Percentiles rank a stretch among this genome's conserved stretches.
Conservation (phyloP, 2,113 vertebrate genomes). For the Thalassarche chlororhynchos region DNA sequence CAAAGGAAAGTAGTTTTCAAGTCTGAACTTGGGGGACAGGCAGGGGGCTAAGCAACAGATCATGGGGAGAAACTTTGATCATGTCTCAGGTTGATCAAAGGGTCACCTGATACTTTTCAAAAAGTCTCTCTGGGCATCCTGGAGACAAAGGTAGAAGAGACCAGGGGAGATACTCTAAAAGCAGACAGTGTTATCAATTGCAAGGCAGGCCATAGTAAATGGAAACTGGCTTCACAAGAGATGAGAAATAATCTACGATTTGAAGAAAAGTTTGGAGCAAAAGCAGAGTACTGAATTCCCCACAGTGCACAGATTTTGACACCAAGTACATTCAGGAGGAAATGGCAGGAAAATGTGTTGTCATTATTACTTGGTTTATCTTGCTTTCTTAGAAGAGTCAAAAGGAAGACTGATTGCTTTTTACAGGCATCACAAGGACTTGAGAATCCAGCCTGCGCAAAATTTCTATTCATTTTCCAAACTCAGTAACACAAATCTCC, state of each 20-base stretch:
- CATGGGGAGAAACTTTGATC: not conserved
- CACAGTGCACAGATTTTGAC: not conserved
- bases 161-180: not conserved
- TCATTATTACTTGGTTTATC: not conserved
- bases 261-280: not conserved
- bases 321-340: not conserved
- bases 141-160: not conserved
- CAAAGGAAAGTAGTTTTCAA: constrained; percentile 17
- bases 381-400: not conserved
- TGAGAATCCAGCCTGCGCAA: not conserved
- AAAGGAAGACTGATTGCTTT: not conserved
- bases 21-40: not conserved
- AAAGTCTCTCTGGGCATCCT: not conserved
- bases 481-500: not conserved
- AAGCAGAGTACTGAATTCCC: not conserved
- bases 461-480: not conserved
- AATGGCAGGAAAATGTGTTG: not conserved
- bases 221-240: not conserved
- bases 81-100: constrained; percentile 50
- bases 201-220: not conserved
- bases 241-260: not conserved
- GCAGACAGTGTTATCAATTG: not conserved
- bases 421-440: not conserved
- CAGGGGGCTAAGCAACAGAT: not conserved
- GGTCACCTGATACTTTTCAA: not conserved